Evolutionary conservation across 2,113 vertebrate species (phyloP), one percentile per base, ranked within the genome.

Genomic region (Scalopus aquaticus): DNA sequence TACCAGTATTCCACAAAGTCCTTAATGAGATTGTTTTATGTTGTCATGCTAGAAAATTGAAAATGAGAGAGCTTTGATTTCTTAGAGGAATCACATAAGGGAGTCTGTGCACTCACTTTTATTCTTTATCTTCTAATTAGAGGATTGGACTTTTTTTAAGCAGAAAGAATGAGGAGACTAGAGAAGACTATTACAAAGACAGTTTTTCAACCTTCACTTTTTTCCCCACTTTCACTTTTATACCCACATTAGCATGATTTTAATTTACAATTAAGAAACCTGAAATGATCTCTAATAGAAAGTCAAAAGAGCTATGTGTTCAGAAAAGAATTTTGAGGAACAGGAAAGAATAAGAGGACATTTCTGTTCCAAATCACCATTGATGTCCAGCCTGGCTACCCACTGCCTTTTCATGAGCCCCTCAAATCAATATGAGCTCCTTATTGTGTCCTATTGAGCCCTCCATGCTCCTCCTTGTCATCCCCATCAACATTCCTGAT

Each of bases 61-160:
- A 96, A 96, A 92, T 95, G 89, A 91, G 95, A 90, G 73, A 82
- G 95, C 91, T 97, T 94, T 97, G 95, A 96, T 96, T 97, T 97
- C 89, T 95, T 89, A 58, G 42, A 88, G 60, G 65, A 94, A 95
- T 94, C 79, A 88, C 83, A 93, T 69, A 60, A 85, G 72, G 84
- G 76, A 93, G 72, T 84, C 92, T 80, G 8, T 44, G 26, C 2
- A 4, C 28, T 95, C 39, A 37, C 35, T 93, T 94, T 90, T 60
- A 84, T 91, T 93, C 49, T 96, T 91, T 67, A 46, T 93, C 90
- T 90, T 92, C 90, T 95, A 96, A 96, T 97, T 97, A 95, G 54
- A 94, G 28, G 62, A 85, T 30, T 58, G 60, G 60, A 64, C 28
- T 49, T 73, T 86, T 88, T 87, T 82, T 79, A 92, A 91, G 80